A percentile compares a stretch with the other conserved stretches of the same genome.
Conservation (phyloP, 2,797 vertebrate genomes). For the Synaphobranchus kaupii region DNA sequence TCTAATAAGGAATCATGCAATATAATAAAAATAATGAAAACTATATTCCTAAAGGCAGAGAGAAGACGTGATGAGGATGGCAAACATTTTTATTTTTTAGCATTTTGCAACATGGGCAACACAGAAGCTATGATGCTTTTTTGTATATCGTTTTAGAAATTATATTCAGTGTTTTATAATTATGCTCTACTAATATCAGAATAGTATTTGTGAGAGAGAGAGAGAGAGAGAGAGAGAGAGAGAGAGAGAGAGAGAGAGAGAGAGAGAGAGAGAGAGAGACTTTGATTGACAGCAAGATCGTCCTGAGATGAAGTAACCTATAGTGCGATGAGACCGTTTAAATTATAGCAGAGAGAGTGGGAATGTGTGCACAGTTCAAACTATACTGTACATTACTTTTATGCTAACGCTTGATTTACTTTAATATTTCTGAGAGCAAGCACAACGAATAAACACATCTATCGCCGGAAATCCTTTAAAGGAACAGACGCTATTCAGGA, state of each 20-base stretch:
- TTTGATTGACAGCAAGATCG: constrained; percentile 66
- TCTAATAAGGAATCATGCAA: no score
- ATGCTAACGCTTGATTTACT: constrained; percentile 37
- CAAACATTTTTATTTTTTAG: no score
- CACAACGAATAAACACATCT: background rate
- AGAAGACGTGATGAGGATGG: no score
- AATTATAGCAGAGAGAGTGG: constrained; percentile 75
- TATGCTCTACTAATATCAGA: no score
- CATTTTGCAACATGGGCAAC: background rate
- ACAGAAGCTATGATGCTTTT: background rate
- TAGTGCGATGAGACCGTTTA: constrained; percentile 63
- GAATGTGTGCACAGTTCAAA: constrained; percentile 47
- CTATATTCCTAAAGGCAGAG: no score
- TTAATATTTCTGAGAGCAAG: background rate
- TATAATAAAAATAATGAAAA: no score
- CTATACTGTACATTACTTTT: constrained; percentile 34
- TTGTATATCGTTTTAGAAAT: no score
- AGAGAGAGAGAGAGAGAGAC: constrained; percentile 38
- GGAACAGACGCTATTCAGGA: background rate
- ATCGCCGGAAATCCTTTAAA: background rate
- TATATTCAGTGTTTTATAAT: no score
- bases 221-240: no score
- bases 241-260: constrained; percentile 1
- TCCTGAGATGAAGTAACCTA: constrained; percentile 61
- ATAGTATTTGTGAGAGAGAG: no score